Percentiles rank a stretch among this genome's conserved stretches.
Conservation (phyloP, 2,113 vertebrate species). For the Artemisiospiza belli region DNA sequence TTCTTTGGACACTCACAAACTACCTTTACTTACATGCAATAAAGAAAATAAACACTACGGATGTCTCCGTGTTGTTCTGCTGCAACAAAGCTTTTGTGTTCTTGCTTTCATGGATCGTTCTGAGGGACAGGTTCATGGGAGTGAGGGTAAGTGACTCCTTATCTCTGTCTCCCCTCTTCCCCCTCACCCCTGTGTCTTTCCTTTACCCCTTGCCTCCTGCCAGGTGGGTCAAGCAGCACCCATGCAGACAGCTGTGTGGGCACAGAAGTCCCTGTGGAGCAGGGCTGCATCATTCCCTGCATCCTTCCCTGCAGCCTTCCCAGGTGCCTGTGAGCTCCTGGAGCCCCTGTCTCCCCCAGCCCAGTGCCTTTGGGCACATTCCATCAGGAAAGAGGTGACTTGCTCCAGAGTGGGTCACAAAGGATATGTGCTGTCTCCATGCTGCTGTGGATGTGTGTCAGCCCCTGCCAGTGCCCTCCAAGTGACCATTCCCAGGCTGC, state of each 20-base stretch:
- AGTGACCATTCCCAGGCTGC: not conserved
- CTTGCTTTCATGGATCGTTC: slow-evolving; percentile 97
- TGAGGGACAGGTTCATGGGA: slow-evolving; percentile 98
- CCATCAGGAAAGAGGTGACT: not conserved
- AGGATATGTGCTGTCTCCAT: not conserved
- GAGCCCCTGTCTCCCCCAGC: not conserved
- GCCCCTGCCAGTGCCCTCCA: not conserved
- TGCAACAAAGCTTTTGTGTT: slow-evolving; percentile 99
- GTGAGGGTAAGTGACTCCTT: slow-evolving; percentile 89
- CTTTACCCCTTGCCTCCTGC: not conserved
- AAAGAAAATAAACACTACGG: slow-evolving; percentile 97
- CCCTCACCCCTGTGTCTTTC: not conserved
- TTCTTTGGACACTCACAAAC: slow-evolving; percentile 96
- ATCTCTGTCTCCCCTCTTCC: slow-evolving; percentile 52
- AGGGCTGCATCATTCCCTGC: not conserved
- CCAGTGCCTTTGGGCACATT: not conserved
- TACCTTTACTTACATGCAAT: slow-evolving; percentile 98
- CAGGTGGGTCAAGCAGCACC: not conserved
- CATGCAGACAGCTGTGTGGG: accelerated
- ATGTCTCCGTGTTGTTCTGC: slow-evolving; percentile 95
- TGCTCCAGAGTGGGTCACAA: not conserved
- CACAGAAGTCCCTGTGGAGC: not conserved
- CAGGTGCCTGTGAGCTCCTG: not conserved
- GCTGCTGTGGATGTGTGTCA: not conserved
- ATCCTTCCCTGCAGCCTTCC: not conserved